Base-by-base conservation (phyloP, 2,888 invertebrate species). In the Volucella inflata region DNA sequence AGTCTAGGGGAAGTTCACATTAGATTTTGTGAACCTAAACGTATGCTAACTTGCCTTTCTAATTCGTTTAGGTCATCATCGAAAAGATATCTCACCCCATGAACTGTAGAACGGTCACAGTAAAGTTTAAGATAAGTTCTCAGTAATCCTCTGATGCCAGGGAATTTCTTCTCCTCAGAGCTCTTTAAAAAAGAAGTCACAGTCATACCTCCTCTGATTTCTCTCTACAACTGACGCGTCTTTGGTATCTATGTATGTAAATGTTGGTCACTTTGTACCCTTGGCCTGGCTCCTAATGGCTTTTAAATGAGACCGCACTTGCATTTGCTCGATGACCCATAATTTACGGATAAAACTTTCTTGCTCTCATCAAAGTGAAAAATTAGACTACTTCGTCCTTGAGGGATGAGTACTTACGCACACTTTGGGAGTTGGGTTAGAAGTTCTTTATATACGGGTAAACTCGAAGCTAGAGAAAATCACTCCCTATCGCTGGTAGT, bases 21-120 rank as follows among this genome's bases (percentile, higher is more conserved):
- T 6, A 48, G 12, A n/a, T 30, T 16, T 42, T 36, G 21, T 12
- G 0, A 1, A 1, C 14, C 14, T 1, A 3, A n/a, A 6, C 12
- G 11, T 14, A 3, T 10, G 11, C 8, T 1, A 11, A 75, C 57
- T 68, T 48, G 91, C 91, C 90, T 90, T 74, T 92, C 92, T 11
- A 90, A 78, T 12, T 87, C 83, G 16, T 89, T 89, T n/a, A 91
- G 53, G 12, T 88, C 88, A 9, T 89, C 82, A 80, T 91, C 90
- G 40, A 90, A 89, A 2, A 92, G 87, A 85, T 91, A 92, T 46
- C 89, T 89, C 21, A 91, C 89, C 40, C 92, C 91, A 71, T 92
- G 92, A 10, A 92, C 88, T 0, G 91, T 89, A 0, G 92, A 90
- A 55, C 89, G 89, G 36, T 89, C 87, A 46, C 91, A 91, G 79